Evolutionary conservation across 2,888 invertebrate species (phyloP), one percentile per base, ranked within the genome.

Genomic region (Xestobium rufovillosum): DNA sequence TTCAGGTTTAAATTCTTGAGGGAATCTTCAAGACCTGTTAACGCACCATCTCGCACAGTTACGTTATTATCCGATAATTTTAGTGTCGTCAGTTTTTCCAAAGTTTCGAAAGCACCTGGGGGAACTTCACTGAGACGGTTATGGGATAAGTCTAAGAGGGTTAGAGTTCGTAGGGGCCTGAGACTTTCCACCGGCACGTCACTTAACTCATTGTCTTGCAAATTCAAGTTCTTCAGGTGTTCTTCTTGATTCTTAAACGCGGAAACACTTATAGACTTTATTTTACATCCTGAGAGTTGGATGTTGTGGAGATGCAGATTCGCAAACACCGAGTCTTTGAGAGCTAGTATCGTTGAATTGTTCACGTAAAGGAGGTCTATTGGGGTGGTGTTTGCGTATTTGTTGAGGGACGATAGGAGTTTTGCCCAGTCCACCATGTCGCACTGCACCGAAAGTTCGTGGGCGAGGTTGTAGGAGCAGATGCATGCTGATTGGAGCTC

Each of bases 1-100:
- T 91, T 91, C 19, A 92, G 68, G 61, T 92, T 91, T 31, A 92
- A 69, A 65, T 92, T 92, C 66, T 90, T 90, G 27, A 92, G 67
- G 8, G 80, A 81, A 38, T 69, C 75, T 55, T 90, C 89, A 40
- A 92, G 68, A 2, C 90, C 90, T n/a, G 70, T 68, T 37, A 92
- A 78, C 3, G 88, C 80, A 31, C 73, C 75, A 1, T 74, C 54
- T 2, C 78, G 72, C 44, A 91, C 60, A 3, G 83, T 83, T 0
- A 89, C 73, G 59, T 88, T 88, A 61, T 91, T 92, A 56, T 91
- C 91, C 3, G 89, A 85, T 34, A 92, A 61, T 63, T 90, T 90
- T 9, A 90, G 63, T 0, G 89, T 89, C 10, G 86, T 77, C 34
- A 90, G 66, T 57, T 81, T 82, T 27, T 67, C 68, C 9, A 90